Base-by-base conservation (phyloP, 2,888 invertebrate species). In the Lithophane ornitopus region DNA sequence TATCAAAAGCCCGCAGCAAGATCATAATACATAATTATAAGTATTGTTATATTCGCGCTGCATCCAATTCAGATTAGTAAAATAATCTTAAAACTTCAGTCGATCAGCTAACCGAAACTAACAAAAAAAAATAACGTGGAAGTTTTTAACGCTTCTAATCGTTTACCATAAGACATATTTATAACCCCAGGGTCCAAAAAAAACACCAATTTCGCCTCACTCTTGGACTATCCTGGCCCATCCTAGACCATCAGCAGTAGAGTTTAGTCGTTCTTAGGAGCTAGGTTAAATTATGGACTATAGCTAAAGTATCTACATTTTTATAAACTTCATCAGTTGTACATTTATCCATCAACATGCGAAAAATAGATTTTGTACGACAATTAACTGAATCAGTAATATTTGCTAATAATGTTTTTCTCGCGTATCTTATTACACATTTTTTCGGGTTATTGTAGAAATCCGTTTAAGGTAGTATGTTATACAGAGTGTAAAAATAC, bases 161-260 rank as follows among this genome's bases (percentile, higher is more conserved):
- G 82, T 81, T 86, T 87, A 90, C 67, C 76, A 82, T 89, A 87
- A 87, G 86, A 85, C 74, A 81, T 85, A 84, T 66, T 85, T 85
- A 87, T 88, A 89, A 91, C 92, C 89, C 94, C 95, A 95, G 94
- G 96, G 96, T 95, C 95, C 96, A 95, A 96, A 96, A 89, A 86
- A 92, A 95, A 96, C 95, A 95, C 95, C 95, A 96, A 96, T 93
- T 86, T 94, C 94, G 91, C 90, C 85, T 93, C 94, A 88, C 89
- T 91, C 93, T 94, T 95, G 95, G 95, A 95, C 95, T 93, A 84
- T 93, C 94, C 95, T 95, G 95, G 94, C 92, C 89, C 92, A 94
- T 93, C 78, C 87, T 82, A 76, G 73, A 85, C 87, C 86, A 88
- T 91, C 94, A 93, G 94, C 93, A 94, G 95, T 94, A 94, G 94